Evolutionary conservation across 2,113 vertebrate genomes (phyloP).

Genomic region (Carollia perspicillata): DNA sequence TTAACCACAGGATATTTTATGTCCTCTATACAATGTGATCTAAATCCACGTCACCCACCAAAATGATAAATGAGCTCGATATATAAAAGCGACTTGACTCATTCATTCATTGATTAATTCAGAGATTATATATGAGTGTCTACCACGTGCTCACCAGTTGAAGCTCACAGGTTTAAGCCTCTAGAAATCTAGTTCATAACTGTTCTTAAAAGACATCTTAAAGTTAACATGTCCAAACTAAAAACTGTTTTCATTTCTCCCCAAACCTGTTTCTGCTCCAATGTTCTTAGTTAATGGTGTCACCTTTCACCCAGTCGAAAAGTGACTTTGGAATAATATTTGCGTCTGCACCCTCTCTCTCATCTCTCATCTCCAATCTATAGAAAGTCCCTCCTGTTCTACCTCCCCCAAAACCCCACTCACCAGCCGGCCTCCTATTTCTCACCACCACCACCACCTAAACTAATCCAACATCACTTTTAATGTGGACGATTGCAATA

Average conservation of each 20-base stretch:
- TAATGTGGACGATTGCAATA: background rate
- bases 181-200: background rate
- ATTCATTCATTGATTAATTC: background rate
- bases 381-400: background rate
- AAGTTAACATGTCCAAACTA: background rate
- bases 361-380: background rate
- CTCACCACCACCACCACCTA: background rate
- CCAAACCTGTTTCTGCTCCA: background rate
- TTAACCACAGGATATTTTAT: constrained; percentile 15
- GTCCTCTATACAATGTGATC: background rate
- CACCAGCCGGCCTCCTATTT: background rate
- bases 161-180: background rate
- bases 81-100: constrained; percentile 13
- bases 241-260: background rate
- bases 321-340: background rate
- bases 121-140: background rate
- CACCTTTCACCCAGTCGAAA: background rate
- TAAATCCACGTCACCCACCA: constrained; percentile 6
- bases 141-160: background rate
- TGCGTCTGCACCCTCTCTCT: background rate
- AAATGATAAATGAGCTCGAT: constrained; percentile 33
- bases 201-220: background rate
- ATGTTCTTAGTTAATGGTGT: background rate
- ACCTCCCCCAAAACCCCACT: background rate
- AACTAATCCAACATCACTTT: background rate